phyloP scores from a whole-genome alignment of 1,140 invertebrate species.

The Drosophila suzukii region DNA sequence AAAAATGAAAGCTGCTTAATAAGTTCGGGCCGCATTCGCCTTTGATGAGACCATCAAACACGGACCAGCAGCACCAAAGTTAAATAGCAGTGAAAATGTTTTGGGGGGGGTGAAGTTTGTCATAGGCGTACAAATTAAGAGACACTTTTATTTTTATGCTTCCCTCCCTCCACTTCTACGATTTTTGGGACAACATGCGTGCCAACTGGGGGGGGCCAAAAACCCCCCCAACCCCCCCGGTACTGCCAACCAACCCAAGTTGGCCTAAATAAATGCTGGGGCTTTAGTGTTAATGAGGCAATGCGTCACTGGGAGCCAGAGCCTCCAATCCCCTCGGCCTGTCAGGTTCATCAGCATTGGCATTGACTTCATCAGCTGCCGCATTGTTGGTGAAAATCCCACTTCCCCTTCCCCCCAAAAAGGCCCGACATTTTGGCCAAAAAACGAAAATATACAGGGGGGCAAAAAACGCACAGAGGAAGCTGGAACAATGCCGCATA shows the following conservation, averaged over 20 bases:
- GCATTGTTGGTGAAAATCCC: slow-evolving; percentile 45
- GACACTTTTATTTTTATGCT: slow-evolving; percentile 63
- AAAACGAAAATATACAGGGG: not conserved
- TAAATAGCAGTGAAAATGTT: slow-evolving; percentile 32
- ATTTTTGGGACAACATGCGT: slow-evolving; percentile 56
- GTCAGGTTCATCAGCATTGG: slow-evolving; percentile 77
- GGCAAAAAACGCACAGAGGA: not conserved
- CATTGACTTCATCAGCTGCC: slow-evolving; percentile 76
- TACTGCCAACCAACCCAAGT: not conserved
- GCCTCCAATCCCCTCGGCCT: slow-evolving; percentile 8
- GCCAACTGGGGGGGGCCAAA: slow-evolving; percentile 47
- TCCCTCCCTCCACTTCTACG: not conserved
- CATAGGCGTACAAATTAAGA: slow-evolving; percentile 63
- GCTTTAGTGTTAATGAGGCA: slow-evolving; percentile 78
- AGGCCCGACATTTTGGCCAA: slow-evolving; percentile 2
- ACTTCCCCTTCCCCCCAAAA: not conserved
- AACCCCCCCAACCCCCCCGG: too few relatives aligned
- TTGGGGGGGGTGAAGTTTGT: not conserved
- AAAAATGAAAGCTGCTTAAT: slow-evolving; percentile 80
- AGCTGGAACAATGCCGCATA: slow-evolving; percentile 59
- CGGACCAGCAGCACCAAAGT: slow-evolving; percentile 4
- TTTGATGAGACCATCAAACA: slow-evolving; percentile 62
- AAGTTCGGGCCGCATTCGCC: slow-evolving; percentile 60
- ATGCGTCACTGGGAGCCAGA: slow-evolving; percentile 66
- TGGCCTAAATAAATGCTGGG: slow-evolving; percentile 58